phyloP scores from a whole-genome alignment of 2,888 invertebrate species.

The Ophioninae sp. region DNA sequence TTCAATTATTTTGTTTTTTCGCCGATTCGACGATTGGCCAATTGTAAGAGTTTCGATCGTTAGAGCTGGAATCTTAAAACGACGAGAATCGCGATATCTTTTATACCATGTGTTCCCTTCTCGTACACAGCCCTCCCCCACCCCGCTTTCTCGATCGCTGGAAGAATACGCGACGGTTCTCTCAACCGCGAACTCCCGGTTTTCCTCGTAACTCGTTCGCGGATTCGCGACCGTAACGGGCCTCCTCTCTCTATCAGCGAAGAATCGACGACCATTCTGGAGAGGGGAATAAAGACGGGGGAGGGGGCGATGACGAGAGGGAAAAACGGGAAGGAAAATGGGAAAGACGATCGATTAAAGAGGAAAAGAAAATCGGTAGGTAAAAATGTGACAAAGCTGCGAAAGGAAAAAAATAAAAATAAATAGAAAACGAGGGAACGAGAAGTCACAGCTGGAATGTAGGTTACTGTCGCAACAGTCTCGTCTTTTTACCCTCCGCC shows the following conservation, averaged over 20 bases:
- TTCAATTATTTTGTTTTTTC: too few species aligned
- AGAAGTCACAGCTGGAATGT: constrained; percentile 63
- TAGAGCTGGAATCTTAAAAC: too few species aligned
- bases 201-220: constrained; percentile 37
- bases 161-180: constrained; percentile 12
- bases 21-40: too few species aligned
- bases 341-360: constrained; percentile 2
- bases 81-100: constrained; percentile 36
- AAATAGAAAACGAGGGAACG: constrained; percentile 11
- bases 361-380: neutral
- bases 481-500: constrained; percentile 29
- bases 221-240: constrained; percentile 72
- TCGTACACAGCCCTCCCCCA: neutral
- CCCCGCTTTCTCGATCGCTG: neutral
- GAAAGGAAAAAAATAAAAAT: constrained; percentile 11
- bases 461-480: constrained; percentile 76
- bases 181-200: neutral
- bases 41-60: too few species aligned
- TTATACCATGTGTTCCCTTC: neutral
- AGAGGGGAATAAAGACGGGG: neutral
- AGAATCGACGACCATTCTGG: constrained; percentile 65
- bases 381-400: constrained; percentile 19
- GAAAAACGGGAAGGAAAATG: neutral
- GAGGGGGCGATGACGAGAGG: neutral
- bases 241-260: constrained; percentile 61